These are phyloP conservation scores for Clarias macrocephalus DNA, from an alignment of 2,113 vertebrate genomes.

Conservation along the genomic window DNA sequence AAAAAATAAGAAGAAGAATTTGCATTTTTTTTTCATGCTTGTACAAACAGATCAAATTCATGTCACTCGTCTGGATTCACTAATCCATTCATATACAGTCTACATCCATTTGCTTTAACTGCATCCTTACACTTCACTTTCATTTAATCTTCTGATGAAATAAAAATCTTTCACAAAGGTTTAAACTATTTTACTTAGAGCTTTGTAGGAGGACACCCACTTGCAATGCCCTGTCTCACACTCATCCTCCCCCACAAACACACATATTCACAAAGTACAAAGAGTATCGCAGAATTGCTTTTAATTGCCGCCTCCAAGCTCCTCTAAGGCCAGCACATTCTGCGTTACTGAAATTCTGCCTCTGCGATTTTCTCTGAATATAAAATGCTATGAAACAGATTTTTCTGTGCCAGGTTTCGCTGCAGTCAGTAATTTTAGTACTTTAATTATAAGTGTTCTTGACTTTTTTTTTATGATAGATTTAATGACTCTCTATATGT, in stretches of 20 bases:
- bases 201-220: background rate
- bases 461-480: background rate
- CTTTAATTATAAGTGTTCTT: background rate
- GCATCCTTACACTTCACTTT: background rate
- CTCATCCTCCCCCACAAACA: background rate
- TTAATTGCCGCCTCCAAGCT: slow-evolving; percentile 25
- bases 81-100: background rate
- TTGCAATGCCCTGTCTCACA: background rate
- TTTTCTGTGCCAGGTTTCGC: background rate
- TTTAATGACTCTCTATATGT: background rate
- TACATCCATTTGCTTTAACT: background rate
- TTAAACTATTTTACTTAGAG: background rate
- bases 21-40: background rate
- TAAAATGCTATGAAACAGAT: background rate
- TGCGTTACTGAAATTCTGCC: slow-evolving; percentile 9
- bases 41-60: background rate
- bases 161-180: background rate
- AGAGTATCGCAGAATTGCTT: slow-evolving; percentile 7
- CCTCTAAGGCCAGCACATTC: background rate
- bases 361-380: slow-evolving; percentile 8
- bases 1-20: background rate
- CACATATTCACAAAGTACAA: slow-evolving; percentile 12
- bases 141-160: background rate
- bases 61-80: background rate
- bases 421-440: background rate